These are phyloP conservation scores for Polydesmus complanatus DNA, from an alignment of 2,888 invertebrate genomes.

Conservation along the genomic window DNA sequence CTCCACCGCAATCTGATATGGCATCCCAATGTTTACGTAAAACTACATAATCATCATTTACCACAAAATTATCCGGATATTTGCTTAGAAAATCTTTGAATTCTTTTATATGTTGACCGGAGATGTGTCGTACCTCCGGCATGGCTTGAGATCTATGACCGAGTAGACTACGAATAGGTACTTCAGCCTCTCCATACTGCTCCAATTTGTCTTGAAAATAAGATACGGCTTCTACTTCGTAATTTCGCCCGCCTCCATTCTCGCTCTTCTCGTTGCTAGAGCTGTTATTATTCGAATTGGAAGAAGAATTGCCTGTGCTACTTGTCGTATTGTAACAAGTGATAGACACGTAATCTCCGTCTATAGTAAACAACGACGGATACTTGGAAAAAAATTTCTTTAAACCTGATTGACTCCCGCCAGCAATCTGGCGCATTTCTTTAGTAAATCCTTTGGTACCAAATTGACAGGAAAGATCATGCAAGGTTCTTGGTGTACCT, in stretches of 20 bases:
- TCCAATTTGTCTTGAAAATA: conserved; percentile 91
- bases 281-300: neutral
- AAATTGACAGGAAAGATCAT: conserved; percentile 97
- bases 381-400: conserved; percentile 94
- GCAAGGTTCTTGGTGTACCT: conserved; percentile 85
- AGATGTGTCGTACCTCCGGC: conserved; percentile 91
- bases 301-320: conserved; percentile 17
- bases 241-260: conserved; percentile 50
- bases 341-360: conserved; percentile 52
- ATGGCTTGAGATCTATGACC: conserved; percentile 92
- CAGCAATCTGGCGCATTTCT: conserved; percentile 42
- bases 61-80: conserved; percentile 70
- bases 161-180: conserved; percentile 88
- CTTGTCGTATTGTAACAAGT: conserved; percentile 22
- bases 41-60: conserved; percentile 67
- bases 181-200: conserved; percentile 91
- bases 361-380: conserved; percentile 87
- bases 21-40: conserved; percentile 43
- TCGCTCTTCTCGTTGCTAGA: conserved; percentile 2
- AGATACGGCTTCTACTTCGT: conserved; percentile 91
- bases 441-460: conserved; percentile 98
- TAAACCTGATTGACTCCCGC: conserved; percentile 89
- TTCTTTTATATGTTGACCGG: conserved; percentile 84
- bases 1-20: conserved; percentile 17
- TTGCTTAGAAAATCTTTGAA: conserved; percentile 76